Base-by-base conservation (phyloP, 2,797 vertebrate species). In the Smutsia gigantea region DNA sequence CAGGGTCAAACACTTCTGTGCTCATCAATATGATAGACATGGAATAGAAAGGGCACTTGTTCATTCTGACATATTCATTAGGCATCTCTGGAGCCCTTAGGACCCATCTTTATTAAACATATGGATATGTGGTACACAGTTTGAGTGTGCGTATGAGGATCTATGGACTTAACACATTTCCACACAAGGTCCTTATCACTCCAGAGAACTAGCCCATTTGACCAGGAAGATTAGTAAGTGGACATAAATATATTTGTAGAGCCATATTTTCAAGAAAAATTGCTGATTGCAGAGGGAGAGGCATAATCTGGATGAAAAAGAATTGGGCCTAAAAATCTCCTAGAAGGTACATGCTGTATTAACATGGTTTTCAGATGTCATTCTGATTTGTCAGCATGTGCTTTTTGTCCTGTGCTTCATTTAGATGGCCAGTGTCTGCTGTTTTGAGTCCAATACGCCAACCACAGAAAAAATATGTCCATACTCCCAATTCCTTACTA, bases 341-440 rank as follows among this genome's bases (percentile, higher is more conserved):
- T 92, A 93, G 88, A 96, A 97, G 89, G 94, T 95, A 91, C 92
- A 72, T 31, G 31, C 71, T 96, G 19, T 61, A 89, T 89, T 93
- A 87, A 53, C 10, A 0, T 93, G 82, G 79, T 92, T 97, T 97
- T 87, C 72, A 92, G 87, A 89, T 90, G 97, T 95, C 95, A 94
- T 93, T 96, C 93, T 5, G 6, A 92, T 71, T 93, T 96, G 95
- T 87, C 57, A 29, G 72, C 31, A 51, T 79, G 49, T 94, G 57
- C 12, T 90, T 95, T 97, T 49, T 75, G 77, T 79, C 90, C 87
- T 90, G 51, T 53, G 66, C 69, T 96, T 94, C 77, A 59, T 51
- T 96, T 42, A 74, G 51, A 77, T 86, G 79, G 92, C 90, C 93
- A 96, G 46, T 96, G 79, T 72, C 59, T 55, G 61, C 87, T 90